These are phyloP conservation scores for Darevskia mixta DNA, from an alignment of 2,797 vertebrate species.

Conservation along the genomic window DNA sequence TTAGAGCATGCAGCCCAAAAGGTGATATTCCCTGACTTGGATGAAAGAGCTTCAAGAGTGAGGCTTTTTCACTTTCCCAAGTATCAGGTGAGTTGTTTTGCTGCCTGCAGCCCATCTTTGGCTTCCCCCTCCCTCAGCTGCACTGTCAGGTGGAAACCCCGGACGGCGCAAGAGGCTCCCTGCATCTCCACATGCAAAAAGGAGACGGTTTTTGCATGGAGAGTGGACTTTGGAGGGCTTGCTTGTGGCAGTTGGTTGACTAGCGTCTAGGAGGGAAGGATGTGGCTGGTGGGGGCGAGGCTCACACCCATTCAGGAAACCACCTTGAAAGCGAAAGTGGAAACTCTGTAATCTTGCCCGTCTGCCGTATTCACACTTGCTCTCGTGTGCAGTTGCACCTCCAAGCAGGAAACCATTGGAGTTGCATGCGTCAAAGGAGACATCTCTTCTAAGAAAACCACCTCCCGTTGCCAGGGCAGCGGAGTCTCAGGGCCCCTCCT, in stretches of 20 bases:
- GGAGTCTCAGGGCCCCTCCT: neutral
- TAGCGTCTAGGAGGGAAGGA: slow-evolving; percentile 26
- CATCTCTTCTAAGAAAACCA: neutral
- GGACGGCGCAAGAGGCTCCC: neutral
- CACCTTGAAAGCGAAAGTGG: slow-evolving; percentile 35
- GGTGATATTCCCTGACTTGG: neutral
- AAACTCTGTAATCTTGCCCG: neutral
- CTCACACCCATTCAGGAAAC: slow-evolving; percentile 39
- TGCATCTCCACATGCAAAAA: neutral
- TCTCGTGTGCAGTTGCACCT: neutral
- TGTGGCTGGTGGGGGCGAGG: slow-evolving; percentile 26
- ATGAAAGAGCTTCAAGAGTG: neutral
- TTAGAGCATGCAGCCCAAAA: neutral
- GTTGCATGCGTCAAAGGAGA: neutral
- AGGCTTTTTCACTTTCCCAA: neutral
- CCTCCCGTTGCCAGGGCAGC: no score
- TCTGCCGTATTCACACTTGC: neutral
- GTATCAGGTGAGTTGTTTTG: no score
- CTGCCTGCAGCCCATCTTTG: no score
- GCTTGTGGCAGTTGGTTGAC: neutral
- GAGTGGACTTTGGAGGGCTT: neutral
- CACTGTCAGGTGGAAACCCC: no score
- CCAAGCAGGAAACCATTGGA: neutral
- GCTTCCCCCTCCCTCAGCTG: neutral
- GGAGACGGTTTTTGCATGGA: neutral